phyloP scores from a whole-genome alignment of 92 coral and sea anemone genomes.

The Porites divaricata region DNA sequence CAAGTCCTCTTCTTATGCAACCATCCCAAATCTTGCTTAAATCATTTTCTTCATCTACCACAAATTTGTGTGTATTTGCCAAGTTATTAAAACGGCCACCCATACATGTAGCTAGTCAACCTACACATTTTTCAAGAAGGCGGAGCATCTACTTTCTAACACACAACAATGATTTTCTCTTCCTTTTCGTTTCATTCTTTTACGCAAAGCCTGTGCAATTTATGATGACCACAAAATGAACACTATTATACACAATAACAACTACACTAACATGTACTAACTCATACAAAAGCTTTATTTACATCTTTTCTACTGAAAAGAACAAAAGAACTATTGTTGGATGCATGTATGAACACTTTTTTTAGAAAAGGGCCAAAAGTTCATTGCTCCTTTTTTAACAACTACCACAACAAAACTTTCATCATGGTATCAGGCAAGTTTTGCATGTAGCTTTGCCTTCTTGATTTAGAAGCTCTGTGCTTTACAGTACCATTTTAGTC shows the following conservation, averaged over 20 bases:
- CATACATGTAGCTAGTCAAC: too few species aligned
- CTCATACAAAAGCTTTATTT: conserved; percentile 24
- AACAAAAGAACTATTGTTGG: background rate
- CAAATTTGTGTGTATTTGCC: too few species aligned
- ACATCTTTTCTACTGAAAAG: conserved; percentile 1
- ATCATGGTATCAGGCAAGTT: background rate
- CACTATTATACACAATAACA: background rate
- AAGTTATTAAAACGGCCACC: too few species aligned
- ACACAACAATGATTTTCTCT: too few species aligned
- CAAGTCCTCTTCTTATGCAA: too few species aligned
- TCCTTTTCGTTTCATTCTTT: too few species aligned
- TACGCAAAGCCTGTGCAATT: background rate
- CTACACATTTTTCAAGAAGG: too few species aligned
- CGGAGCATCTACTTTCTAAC: too few species aligned
- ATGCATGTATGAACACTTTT: background rate
- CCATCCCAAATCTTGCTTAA: too few species aligned
- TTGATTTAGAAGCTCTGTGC: background rate
- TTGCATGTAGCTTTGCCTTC: background rate
- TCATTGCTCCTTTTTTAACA: background rate
- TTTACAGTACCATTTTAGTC: background rate
- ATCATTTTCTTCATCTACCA: too few species aligned
- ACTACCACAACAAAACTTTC: background rate
- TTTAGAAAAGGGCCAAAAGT: background rate
- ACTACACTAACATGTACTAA: too few species aligned
- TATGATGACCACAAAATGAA: background rate